These are phyloP conservation scores for Netelia fuscicornis DNA, from an alignment of 2,888 invertebrate genomes.

Conservation along the genomic window DNA sequence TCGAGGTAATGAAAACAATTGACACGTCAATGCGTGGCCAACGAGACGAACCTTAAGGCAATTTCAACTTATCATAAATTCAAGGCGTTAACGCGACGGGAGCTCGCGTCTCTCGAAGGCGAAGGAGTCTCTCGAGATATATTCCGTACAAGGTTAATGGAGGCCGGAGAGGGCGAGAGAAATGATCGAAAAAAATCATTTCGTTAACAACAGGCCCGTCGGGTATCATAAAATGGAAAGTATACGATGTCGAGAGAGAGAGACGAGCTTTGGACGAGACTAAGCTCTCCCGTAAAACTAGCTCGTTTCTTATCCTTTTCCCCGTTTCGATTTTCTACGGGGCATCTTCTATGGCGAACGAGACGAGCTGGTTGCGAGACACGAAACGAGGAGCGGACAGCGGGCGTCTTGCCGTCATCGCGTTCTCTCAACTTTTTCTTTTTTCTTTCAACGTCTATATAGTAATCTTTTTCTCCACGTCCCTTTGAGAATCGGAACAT, in stretches of 20 bases:
- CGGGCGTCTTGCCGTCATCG: conserved; percentile 2
- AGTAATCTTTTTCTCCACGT: background rate
- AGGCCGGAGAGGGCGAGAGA: conserved; percentile 27
- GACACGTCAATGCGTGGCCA: conserved; percentile 21
- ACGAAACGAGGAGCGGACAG: conserved; percentile 17
- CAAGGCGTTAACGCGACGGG: conserved; percentile 63
- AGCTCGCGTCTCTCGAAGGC: conserved; percentile 24
- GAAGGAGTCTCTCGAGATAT: conserved; percentile 4
- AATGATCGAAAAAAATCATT: conserved; percentile 55
- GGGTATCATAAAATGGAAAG: conserved; percentile 59
- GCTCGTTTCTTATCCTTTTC: conserved; percentile 64
- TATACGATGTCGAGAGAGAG: conserved; percentile 58
- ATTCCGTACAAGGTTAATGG: conserved; percentile 52
- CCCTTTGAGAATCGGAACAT: conserved; percentile 6
- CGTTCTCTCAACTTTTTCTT: background rate
- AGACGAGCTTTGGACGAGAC: conserved; percentile 46
- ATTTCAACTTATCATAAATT: conserved; percentile 55
- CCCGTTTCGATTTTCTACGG: conserved; percentile 68
- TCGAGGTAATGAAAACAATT: conserved; percentile 29
- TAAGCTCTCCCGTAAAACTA: conserved; percentile 18
- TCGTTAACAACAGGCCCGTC: conserved; percentile 49
- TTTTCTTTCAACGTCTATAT: background rate
- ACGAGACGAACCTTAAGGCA: background rate
- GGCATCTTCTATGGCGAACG: conserved; percentile 55
- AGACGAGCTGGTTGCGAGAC: conserved; percentile 6